These are phyloP conservation scores for Craseonycteris thonglongyai DNA, from an alignment of 2,113 vertebrate genomes.

Conservation along the genomic window DNA sequence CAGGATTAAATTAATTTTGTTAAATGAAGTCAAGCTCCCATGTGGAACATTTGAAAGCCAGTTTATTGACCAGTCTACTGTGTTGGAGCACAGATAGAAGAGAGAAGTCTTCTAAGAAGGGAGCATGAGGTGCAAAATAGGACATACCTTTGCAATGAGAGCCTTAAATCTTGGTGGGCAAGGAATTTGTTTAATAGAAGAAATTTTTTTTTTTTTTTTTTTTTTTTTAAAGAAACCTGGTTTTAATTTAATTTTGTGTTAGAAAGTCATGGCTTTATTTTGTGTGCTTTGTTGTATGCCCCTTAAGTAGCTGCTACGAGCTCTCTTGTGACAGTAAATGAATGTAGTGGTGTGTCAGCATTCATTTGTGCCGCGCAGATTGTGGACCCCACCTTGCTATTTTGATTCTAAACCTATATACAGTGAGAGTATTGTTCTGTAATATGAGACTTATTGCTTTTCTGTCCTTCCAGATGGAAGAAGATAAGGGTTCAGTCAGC, in stretches of 20 bases:
- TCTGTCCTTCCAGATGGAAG: constrained; percentile 98
- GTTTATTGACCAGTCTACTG: background rate
- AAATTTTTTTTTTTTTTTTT: background rate
- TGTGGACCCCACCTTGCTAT: constrained; percentile 55
- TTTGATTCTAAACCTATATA: constrained; percentile 53
- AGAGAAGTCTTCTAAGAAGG: background rate
- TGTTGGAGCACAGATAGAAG: background rate
- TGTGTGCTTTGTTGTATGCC: background rate
- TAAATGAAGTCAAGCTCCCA: background rate
- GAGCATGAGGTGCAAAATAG: background rate
- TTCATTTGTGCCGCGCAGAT: constrained; percentile 13
- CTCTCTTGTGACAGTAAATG: constrained; percentile 39
- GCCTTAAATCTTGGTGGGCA: background rate
- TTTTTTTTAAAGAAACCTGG: background rate
- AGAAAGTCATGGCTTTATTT: background rate
- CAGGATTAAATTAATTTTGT: background rate
- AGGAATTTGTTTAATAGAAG: constrained; percentile 12
- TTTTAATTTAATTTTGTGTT: background rate
- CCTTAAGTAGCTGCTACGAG: background rate
- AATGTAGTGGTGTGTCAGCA: constrained; percentile 29
- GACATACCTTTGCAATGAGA: background rate
- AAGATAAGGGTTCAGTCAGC: constrained; percentile 96
- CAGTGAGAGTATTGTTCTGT: constrained; percentile 57
- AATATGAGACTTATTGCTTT: constrained; percentile 85
- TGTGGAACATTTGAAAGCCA: background rate